phyloP scores from a whole-genome alignment of 2,888 invertebrate species.

The Chaetoderma sp. region DNA sequence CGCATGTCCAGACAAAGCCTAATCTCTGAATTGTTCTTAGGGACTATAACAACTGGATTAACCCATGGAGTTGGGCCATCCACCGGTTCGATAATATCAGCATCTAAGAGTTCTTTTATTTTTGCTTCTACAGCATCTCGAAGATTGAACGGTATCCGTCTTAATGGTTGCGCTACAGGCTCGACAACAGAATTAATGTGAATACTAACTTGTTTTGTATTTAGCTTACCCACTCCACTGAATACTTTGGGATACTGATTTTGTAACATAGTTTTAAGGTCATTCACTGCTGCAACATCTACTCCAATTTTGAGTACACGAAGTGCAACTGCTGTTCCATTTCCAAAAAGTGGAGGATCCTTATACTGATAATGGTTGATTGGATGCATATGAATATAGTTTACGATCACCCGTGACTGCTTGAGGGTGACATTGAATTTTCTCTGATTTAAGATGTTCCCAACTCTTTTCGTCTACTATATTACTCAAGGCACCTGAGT shows the following conservation, averaged over 20 bases:
- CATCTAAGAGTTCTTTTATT: slow-evolving; percentile 12
- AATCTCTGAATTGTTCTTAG: no score
- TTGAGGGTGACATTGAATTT: no score
- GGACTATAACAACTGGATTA: no score
- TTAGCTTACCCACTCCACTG: slow-evolving; percentile 32
- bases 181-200: slow-evolving; percentile 14
- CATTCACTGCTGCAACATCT: no score
- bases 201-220: slow-evolving; percentile 17
- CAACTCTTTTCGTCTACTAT: no score
- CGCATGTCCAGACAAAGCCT: no score
- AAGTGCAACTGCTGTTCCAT: not conserved
- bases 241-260: slow-evolving; percentile 20
- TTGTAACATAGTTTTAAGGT: no score
- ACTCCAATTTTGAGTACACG: not conserved
- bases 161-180: slow-evolving; percentile 27
- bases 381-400: no score
- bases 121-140: slow-evolving; percentile 20
- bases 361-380: no score
- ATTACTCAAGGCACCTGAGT: no score
- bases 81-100: slow-evolving; percentile 22
- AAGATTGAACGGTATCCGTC: slow-evolving; percentile 21
- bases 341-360: not conserved
- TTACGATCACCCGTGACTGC: no score
- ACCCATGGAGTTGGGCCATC: slow-evolving; percentile 21
- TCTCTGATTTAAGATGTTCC: no score